Evolutionary conservation across 2,888 invertebrate species (phyloP), one percentile per base, ranked within the genome.

Genomic region (Caenorhabditis japonica): DNA sequence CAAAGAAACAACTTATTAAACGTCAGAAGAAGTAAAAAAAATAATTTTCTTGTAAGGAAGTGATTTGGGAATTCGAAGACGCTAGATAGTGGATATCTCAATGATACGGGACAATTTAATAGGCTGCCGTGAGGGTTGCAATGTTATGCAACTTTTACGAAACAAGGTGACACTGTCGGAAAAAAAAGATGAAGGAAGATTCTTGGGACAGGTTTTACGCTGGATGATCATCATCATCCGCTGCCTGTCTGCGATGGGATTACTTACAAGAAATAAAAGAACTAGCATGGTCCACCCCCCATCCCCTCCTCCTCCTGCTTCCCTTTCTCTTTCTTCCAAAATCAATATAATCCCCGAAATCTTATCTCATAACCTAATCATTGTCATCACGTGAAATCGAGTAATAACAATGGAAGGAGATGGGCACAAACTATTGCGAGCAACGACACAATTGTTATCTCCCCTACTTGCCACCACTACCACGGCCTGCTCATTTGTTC

Each of bases 71-170:
- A 27, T 39, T 34, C 49, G 27, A 33, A 36, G 13, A 47, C 38
- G 7, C 21, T n/a, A n/a, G 47, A 62, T 62, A 36, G 30, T n/a
- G 55, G 17, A 44, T 47, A 51, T 66, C 51, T 36, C 34, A 56
- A 49, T 55, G 66, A 66, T 56, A 58, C 38, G 38, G 10, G 56
- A 51, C 39, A 49, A 43, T 66, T 66, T 66, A 56, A 56, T 56
- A 56, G 62, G 19, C 52, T 52, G 46, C 49, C 19, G 13, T 39
- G 33, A 4, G 66, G 47, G 64, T 49, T 56, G 66, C 66, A 66
- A 66, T 66, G 66, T 66, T 66, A 55, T 51, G 51, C 15, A 51
- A 51, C 38, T 25, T 8, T 13, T 12, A 15, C 56, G 66, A 43
- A 66, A 66, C 49, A 38, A 36, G 55, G 64, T 49, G 64, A 64